Percentiles rank a stretch among this genome's conserved stretches.
Evolutionary conservation across 37 sponge, comb jelly and placozoan species (phyloP).

Genomic region (Ephydatia muelleri): DNA sequence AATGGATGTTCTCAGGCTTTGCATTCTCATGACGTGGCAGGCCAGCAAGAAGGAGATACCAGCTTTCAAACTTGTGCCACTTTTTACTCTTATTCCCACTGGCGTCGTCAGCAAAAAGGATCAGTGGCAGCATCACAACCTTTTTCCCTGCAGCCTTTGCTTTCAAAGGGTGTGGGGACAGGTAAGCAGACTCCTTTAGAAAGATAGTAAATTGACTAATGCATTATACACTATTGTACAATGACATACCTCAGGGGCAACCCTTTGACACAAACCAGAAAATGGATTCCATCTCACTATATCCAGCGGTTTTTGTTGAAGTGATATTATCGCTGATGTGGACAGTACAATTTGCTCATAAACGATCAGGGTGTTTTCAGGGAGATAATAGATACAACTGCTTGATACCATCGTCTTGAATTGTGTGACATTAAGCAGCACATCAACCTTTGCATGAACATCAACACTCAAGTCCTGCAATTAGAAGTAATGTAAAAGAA

Average conservation of each 20-base stretch:
- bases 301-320: not conserved
- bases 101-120: slow-evolving; percentile 19
- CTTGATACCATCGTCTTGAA: not conserved
- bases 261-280: not conserved
- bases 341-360: not conserved
- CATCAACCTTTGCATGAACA: not conserved
- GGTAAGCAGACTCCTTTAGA: not conserved
- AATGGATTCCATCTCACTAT: not conserved
- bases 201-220: not conserved
- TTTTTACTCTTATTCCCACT: slow-evolving; percentile 25
- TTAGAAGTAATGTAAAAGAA: not conserved
- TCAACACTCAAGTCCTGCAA: not conserved
- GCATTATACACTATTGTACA: not conserved
- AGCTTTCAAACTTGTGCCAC: slow-evolving; percentile 37
- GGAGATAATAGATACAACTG: not conserved
- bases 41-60: slow-evolving; percentile 22
- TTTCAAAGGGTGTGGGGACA: not conserved
- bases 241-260: not conserved
- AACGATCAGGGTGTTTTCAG: not conserved
- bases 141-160: not conserved
- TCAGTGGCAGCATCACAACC: slow-evolving; percentile 14
- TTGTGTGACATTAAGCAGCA: not conserved
- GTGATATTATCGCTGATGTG: not conserved
- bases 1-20: slow-evolving; percentile 18
- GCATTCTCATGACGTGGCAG: slow-evolving; percentile 12